Conservation (phyloP, 2,113 vertebrate genomes). For the Puntigrus tetrazona region DNA sequence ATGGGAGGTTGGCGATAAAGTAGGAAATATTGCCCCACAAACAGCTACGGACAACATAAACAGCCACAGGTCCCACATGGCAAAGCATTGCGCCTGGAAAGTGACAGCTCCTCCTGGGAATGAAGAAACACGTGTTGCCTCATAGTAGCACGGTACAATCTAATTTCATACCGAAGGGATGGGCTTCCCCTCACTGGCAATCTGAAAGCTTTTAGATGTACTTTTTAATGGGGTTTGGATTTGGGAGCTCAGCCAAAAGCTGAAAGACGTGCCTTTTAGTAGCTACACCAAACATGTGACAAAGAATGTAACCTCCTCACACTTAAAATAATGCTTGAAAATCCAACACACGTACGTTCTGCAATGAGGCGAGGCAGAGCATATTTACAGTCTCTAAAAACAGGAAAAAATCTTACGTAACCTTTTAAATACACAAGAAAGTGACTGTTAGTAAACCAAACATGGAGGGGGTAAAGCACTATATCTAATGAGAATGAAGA, state of each 20-base stretch:
- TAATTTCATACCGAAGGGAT: slow-evolving; percentile 63
- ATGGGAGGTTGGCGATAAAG: slow-evolving; percentile 69
- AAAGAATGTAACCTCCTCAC: not conserved
- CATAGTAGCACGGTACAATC: slow-evolving; percentile 70
- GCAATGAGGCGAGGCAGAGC: not conserved
- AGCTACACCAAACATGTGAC: slow-evolving; percentile 45
- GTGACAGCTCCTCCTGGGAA: slow-evolving; percentile 74
- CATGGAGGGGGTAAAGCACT: not conserved
- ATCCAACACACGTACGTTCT: not conserved
- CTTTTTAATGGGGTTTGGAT: slow-evolving; percentile 74
- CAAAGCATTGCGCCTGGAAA: slow-evolving; percentile 61
- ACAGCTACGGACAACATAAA: slow-evolving; percentile 75
- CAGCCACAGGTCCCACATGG: slow-evolving; percentile 66
- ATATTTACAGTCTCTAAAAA: not conserved
- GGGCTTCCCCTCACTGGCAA: slow-evolving; percentile 67
- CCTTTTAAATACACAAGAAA: not conserved
- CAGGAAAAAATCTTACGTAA: not conserved
- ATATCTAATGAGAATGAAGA: slow-evolving; percentile 17
- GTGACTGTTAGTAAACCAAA: not conserved
- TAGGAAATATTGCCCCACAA: slow-evolving; percentile 65
- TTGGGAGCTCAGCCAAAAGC: slow-evolving; percentile 69
- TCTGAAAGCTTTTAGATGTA: slow-evolving; percentile 74
- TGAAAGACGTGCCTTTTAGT: slow-evolving; percentile 32
- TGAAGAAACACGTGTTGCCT: slow-evolving; percentile 75
- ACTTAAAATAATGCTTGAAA: not conserved